These are phyloP conservation scores for Chondrosia reniformis DNA, from an alignment of 37 sponge, comb jelly and placozoan genomes.

Conservation along the genomic window DNA sequence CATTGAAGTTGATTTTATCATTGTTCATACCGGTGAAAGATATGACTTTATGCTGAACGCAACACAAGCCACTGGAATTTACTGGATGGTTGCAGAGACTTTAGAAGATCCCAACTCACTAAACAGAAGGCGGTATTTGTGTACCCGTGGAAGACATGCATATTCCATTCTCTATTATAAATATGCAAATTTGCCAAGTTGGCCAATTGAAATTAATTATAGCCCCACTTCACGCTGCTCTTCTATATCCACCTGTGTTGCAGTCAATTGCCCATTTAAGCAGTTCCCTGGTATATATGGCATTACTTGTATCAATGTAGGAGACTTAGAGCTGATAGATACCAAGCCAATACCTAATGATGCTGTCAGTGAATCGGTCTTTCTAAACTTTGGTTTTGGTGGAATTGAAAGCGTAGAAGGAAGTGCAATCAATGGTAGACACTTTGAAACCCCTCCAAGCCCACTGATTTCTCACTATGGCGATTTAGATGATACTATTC, in stretches of 20 bases:
- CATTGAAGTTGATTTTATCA: conserved; percentile 66
- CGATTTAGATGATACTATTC: neutral
- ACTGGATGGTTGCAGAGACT: conserved; percentile 68
- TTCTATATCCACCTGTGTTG: conserved; percentile 21
- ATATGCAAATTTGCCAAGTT: neutral
- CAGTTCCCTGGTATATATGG: conserved; percentile 19
- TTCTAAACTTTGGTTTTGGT: conserved; percentile 80
- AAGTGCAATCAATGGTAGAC: conserved; percentile 61
- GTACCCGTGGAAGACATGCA: neutral
- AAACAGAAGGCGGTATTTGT: neutral
- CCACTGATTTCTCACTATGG: conserved; percentile 20
- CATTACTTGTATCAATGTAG: conserved; percentile 42
- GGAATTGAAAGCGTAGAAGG: conserved; percentile 30
- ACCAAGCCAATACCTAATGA: neutral
- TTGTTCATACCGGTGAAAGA: conserved; percentile 77
- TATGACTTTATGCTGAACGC: conserved; percentile 70
- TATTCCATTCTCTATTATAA: conserved; percentile 3
- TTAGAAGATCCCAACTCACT: conserved; percentile 28
- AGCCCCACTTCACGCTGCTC: neutral
- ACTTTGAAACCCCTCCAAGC: conserved; percentile 49
- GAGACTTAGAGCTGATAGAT: conserved; percentile 14
- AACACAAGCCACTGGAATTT: conserved; percentile 27
- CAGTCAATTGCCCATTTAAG: conserved; percentile 71
- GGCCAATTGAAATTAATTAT: neutral
- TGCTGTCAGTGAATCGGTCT: conserved; percentile 13